Evolutionary conservation across 2,888 invertebrate species (phyloP).

Genomic region (Eulithis prunata): DNA sequence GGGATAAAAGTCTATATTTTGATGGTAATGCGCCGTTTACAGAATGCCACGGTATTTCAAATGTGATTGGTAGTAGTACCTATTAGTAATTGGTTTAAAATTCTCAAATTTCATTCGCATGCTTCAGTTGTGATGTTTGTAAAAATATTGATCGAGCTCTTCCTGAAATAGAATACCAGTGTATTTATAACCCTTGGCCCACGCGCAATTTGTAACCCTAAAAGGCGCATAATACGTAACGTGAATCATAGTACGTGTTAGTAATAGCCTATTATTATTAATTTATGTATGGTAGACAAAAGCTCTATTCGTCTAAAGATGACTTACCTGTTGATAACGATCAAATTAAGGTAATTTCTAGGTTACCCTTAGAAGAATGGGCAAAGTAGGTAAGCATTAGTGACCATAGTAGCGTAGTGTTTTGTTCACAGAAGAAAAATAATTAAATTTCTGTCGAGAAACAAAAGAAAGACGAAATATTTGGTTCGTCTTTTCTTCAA

Average conservation of each 20-base stretch:
- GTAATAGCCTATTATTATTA: slow-evolving; percentile 12
- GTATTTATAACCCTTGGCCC: not conserved
- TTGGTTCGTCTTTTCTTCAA: too few relatives aligned
- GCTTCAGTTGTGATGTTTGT: not conserved
- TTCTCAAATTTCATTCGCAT: not conserved
- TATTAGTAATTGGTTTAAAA: not conserved
- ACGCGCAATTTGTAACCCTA: slow-evolving; percentile 3
- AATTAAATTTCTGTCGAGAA: too few relatives aligned
- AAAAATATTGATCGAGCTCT: slow-evolving; percentile 2
- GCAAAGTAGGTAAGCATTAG: too few relatives aligned
- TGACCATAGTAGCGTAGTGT: too few relatives aligned
- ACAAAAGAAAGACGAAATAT: too few relatives aligned
- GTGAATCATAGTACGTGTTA: slow-evolving; percentile 11
- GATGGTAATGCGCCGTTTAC: not conserved
- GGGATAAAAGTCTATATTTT: too few relatives aligned
- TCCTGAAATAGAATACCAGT: not conserved
- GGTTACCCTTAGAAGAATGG: too few relatives aligned
- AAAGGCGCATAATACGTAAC: not conserved
- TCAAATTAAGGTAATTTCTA: too few relatives aligned
- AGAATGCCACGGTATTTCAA: not conserved
- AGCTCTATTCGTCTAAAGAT: not conserved
- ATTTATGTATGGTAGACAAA: slow-evolving; percentile 5
- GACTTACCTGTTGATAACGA: too few relatives aligned
- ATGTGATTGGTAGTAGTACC: not conserved
- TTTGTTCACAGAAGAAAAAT: too few relatives aligned